Evolutionary conservation across 2,113 vertebrate species (phyloP), one percentile per base, ranked within the genome.

Genomic region (Siphamia tubifer): DNA sequence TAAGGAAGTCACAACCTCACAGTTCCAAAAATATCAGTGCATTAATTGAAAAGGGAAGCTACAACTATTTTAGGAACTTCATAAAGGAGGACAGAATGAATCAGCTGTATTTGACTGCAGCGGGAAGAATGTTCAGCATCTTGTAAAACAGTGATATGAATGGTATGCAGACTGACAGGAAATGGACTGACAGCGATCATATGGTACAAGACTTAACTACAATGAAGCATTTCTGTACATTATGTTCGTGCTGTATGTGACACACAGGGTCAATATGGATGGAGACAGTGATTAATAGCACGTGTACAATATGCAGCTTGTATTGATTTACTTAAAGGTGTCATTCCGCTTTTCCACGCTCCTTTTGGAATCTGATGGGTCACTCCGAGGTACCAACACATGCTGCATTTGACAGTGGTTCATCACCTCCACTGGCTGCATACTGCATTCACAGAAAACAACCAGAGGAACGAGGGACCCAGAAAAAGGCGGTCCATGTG

Each of bases 171-270:
- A 39, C 65, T 15, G 28, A 57, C 61, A 70, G 75, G 72, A 82
- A 85, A 27, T 30, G 64, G 20, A 43, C 57, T 38, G 68, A 79
- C 83, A 82, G 61, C 76, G 77, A 76, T 65, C 64, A 55, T 1
- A n/a, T 39, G 35, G 32, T 16, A 21, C 43, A 42, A 49, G 57
- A 28, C 43, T 39, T 45, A 48, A 31, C 21, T 4, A 4, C 34
- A 13, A 7, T 32, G 13, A 23, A 20, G 28, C n/a, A 11, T 23
- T 16, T 53, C 9, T 48, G 47, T 32, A 4, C 23, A 7, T 32
- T 5, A 8, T 24, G 20, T 54, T 24, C 3, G 9, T 7, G 55
- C 11, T 17, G 3, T 20, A 30, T 35, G 32, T 30, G 56, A 62
- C 32, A 36, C 39, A 34, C 8, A 7, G 28, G 28, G 38, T 68